Evolutionary conservation across 2,113 vertebrate species (phyloP).

Genomic region (Prietella phreatophila): DNA sequence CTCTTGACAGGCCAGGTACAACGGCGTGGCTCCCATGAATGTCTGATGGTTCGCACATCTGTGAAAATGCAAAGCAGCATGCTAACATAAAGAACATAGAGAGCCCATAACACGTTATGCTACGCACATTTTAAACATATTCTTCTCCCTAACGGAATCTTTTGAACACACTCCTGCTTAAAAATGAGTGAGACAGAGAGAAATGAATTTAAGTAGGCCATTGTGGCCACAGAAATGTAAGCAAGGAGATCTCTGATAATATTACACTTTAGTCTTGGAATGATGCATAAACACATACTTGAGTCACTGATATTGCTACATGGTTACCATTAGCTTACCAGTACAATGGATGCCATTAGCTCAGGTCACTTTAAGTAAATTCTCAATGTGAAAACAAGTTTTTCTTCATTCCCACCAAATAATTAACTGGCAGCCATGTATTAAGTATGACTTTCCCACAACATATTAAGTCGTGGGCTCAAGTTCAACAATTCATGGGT

Average conservation of each 20-base stretch:
- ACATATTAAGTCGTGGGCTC: neutral
- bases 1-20: slow-evolving; percentile 86
- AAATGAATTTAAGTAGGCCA: neutral
- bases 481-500: neutral
- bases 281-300: neutral
- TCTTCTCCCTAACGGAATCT: neutral
- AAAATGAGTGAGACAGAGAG: neutral
- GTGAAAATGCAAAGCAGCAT: slow-evolving; percentile 14
- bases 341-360: neutral
- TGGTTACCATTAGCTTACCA: neutral
- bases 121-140: neutral
- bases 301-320: neutral
- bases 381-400: neutral
- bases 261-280: neutral
- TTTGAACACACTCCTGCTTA: neutral
- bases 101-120: neutral
- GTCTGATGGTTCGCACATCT: slow-evolving; percentile 78
- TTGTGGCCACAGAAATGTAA: neutral
- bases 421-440: neutral
- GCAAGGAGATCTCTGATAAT: neutral
- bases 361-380: neutral
- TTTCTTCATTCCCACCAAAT: neutral
- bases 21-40: slow-evolving; percentile 70
- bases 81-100: neutral
- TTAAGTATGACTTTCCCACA: neutral